phyloP scores from a whole-genome alignment of 2,888 invertebrate species.

The Kryphioiulus occultus region DNA sequence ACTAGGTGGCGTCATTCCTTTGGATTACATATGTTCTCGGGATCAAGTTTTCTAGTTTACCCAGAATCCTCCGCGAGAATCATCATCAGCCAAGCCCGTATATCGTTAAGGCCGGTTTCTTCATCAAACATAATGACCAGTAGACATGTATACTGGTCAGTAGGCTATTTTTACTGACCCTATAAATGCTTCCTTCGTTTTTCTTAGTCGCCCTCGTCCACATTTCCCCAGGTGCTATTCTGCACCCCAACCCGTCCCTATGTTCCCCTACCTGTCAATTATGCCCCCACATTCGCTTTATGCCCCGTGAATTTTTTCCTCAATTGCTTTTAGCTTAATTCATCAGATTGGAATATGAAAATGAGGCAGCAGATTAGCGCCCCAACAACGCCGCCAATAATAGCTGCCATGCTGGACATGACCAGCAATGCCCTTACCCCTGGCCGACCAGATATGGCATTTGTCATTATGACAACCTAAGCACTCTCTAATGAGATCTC shows the following conservation, averaged over 20 bases:
- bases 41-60: no score
- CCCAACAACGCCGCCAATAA: conserved; percentile 5
- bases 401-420: conserved; percentile 26
- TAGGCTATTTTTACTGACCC: neutral
- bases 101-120: no score
- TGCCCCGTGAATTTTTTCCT: neutral
- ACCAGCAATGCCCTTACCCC: conserved; percentile 20
- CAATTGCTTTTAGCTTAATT: conserved; percentile 5
- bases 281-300: neutral
- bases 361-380: conserved; percentile 5
- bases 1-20: no score
- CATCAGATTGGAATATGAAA: conserved; percentile 5
- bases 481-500: conserved; percentile 44
- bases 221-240: neutral
- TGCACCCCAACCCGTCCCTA: neutral
- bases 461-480: conserved; percentile 49
- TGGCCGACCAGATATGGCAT: conserved; percentile 18
- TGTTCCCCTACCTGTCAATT: neutral
- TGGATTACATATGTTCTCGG: no score
- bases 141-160: neutral
- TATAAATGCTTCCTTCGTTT: neutral
- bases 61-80: no score
- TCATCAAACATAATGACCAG: neutral
- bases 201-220: neutral
- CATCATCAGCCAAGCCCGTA: no score